Conservation (phyloP, 2,113 vertebrate species). For the Planiliza haematocheilus region DNA sequence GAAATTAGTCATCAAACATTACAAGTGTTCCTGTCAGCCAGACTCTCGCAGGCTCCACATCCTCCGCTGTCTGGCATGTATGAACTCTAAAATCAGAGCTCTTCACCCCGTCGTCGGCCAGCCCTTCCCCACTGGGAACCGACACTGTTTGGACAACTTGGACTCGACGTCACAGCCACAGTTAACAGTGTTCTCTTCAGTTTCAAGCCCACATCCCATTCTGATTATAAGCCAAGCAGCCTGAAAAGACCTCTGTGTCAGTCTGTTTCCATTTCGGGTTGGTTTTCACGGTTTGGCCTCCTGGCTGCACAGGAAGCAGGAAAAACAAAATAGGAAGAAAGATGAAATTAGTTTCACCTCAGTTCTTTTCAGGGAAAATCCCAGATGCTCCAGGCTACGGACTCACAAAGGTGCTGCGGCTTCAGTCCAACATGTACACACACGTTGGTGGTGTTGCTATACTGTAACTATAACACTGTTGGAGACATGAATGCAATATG, state of each 20-base stretch:
- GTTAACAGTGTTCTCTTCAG: conserved; percentile 48
- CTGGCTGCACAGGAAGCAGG: conserved; percentile 56
- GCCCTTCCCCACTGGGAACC: conserved; percentile 8
- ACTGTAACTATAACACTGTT: not conserved
- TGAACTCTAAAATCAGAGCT: conserved; percentile 40
- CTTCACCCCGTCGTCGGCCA: conserved; percentile 5
- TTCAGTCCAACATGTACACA: conserved; percentile 44
- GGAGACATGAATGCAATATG: conserved; percentile 10
- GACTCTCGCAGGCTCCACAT: conserved; percentile 31
- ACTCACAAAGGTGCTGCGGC: conserved; percentile 42
- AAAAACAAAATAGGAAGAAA: conserved; percentile 64
- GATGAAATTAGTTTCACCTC: conserved; percentile 57
- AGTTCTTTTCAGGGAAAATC: conserved; percentile 68
- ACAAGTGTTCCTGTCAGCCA: conserved; percentile 42
- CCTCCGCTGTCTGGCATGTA: conserved; percentile 30
- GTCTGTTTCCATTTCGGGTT: conserved; percentile 72
- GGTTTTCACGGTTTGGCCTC: conserved; percentile 64
- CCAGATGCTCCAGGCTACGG: conserved; percentile 52
- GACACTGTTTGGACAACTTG: conserved; percentile 46
- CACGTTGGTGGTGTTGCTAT: conserved; percentile 32
- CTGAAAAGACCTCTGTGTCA: conserved; percentile 75
- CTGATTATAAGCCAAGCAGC: conserved; percentile 62
- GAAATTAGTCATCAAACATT: conserved; percentile 58
- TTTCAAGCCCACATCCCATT: conserved; percentile 76
- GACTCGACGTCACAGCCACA: conserved; percentile 41